Conservation (phyloP, 2,113 vertebrate species). For the Kryptolebias marmoratus region DNA sequence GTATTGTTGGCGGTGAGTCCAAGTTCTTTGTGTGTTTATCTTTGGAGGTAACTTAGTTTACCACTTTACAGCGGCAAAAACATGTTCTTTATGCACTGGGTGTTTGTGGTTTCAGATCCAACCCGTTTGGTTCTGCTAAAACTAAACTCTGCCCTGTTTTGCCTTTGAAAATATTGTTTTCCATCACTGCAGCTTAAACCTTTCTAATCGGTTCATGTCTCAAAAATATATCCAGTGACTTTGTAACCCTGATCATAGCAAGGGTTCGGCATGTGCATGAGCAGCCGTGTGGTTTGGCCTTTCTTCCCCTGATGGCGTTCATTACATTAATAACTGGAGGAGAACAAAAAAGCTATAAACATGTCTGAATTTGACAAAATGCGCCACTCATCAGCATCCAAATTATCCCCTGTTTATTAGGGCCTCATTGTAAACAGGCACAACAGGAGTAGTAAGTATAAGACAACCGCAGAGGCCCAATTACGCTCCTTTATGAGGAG, state of each 20-base stretch:
- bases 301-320: slow-evolving; percentile 27
- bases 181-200: background rate
- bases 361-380: slow-evolving; percentile 46
- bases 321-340: slow-evolving; percentile 36
- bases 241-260: background rate
- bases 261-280: slow-evolving; percentile 4
- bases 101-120: background rate
- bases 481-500: slow-evolving; percentile 55
- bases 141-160: background rate
- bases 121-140: background rate
- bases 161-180: background rate
- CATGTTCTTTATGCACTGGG: background rate
- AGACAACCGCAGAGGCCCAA: slow-evolving; percentile 55
- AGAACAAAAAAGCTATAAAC: slow-evolving; percentile 23
- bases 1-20: background rate
- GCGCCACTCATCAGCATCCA: slow-evolving; percentile 57
- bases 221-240: background rate
- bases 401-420: slow-evolving; percentile 37
- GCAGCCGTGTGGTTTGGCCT: slow-evolving; percentile 39
- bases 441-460: slow-evolving; percentile 52
- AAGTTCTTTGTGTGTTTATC: background rate
- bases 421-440: slow-evolving; percentile 58
- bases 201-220: background rate
- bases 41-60: background rate
- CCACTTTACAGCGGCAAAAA: background rate